Evolutionary conservation across 2,113 vertebrate species (phyloP).

Genomic region (Callithrix jacchus): DNA sequence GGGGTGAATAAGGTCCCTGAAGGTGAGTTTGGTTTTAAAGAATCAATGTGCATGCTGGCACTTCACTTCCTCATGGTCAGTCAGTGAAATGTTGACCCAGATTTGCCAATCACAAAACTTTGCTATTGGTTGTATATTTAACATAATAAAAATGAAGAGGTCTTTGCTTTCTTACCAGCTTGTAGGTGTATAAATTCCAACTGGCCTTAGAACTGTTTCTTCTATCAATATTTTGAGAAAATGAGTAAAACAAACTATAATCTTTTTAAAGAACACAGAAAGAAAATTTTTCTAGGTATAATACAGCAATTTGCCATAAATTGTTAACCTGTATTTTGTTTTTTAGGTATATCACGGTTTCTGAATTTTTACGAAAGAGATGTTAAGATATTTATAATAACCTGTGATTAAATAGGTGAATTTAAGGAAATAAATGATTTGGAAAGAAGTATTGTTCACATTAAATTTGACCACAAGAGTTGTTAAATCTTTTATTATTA

Average conservation of each 20-base stretch:
- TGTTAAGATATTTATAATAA: slow-evolving; percentile 10
- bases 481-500: neutral
- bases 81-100: neutral
- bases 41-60: rapidly evolving
- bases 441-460: neutral
- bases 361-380: slow-evolving; percentile 40
- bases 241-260: neutral
- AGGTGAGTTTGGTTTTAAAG: neutral
- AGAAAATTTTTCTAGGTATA: neutral
- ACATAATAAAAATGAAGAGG: neutral
- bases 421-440: neutral
- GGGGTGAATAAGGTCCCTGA: neutral
- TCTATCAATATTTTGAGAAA: slow-evolving; percentile 11
- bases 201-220: neutral
- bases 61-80: neutral
- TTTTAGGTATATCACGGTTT: neutral
- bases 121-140: neutral
- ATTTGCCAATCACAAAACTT: neutral
- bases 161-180: neutral
- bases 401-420: neutral
- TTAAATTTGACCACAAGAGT: neutral
- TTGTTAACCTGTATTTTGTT: neutral
- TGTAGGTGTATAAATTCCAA: neutral
- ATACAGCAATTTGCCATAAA: neutral
- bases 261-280: neutral